Evolutionary conservation across 2,888 invertebrate species (phyloP).

Genomic region (Pelosia muscerda): DNA sequence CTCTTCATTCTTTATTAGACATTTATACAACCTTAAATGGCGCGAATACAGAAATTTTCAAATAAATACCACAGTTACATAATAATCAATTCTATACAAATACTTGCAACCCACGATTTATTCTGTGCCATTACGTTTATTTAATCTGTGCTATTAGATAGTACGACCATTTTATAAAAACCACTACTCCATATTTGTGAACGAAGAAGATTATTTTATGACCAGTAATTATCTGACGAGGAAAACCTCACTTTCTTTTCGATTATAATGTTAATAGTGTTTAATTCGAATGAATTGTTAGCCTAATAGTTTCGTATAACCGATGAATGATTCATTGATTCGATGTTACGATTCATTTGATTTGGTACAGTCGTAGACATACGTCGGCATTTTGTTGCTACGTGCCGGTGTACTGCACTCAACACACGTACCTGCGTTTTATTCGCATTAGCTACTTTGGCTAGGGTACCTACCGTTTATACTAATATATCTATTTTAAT

Average conservation of each 20-base stretch:
- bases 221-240: conserved; percentile 8
- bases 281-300: conserved; percentile 36
- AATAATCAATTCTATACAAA: too few species aligned
- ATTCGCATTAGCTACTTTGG: not conserved
- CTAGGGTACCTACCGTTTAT: not conserved
- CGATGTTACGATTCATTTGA: conserved; percentile 36
- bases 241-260: conserved; percentile 45
- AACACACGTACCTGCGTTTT: conserved; percentile 7
- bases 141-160: too few species aligned
- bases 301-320: conserved; percentile 42
- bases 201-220: not conserved
- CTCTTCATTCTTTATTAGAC: too few species aligned
- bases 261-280: conserved; percentile 41
- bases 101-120: too few species aligned
- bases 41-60: too few species aligned
- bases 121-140: too few species aligned
- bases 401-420: conserved; percentile 29
- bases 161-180: too few species aligned
- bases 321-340: conserved; percentile 56
- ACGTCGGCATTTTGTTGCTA: conserved; percentile 24
- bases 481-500: not conserved
- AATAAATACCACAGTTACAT: too few species aligned
- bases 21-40: too few species aligned
- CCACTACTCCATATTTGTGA: not conserved
- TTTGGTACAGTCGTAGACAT: conserved; percentile 24